Percentiles rank a stretch among this genome's conserved stretches.
Evolutionary conservation across 37 sponge, comb jelly and placozoan species (phyloP).

Genomic region (Spongia lamella): DNA sequence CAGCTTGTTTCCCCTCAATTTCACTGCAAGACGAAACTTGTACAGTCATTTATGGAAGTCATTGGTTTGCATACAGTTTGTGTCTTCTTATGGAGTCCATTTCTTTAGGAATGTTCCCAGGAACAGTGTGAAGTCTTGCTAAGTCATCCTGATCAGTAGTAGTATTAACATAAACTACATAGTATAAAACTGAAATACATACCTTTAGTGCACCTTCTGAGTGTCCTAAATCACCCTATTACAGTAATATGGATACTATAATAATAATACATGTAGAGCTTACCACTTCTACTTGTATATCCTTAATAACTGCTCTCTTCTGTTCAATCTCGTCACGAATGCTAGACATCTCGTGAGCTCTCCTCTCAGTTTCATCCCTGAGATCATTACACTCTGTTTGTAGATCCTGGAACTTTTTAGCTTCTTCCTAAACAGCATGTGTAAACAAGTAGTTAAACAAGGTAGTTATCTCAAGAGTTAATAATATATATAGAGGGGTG

Average conservation of each 20-base stretch:
- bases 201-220: slow-evolving; percentile 13
- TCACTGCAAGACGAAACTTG: slow-evolving; percentile 23
- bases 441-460: slow-evolving; percentile 29
- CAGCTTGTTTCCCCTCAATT: neutral
- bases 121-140: slow-evolving; percentile 20
- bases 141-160: slow-evolving; percentile 26
- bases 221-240: slow-evolving; percentile 10
- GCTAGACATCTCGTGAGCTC: slow-evolving; percentile 35
- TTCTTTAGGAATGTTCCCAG: slow-evolving; percentile 54
- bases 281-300: slow-evolving; percentile 30
- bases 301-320: slow-evolving; percentile 16
- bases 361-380: slow-evolving; percentile 24
- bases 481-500: neutral
- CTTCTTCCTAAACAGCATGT: slow-evolving; percentile 16
- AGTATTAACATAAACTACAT: neutral
- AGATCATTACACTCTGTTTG: slow-evolving; percentile 31
- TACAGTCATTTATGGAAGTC: neutral
- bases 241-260: neutral
- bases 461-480: slow-evolving; percentile 47
- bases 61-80: slow-evolving; percentile 9
- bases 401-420: slow-evolving; percentile 25
- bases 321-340: neutral
- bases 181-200: neutral
- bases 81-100: slow-evolving; percentile 36
- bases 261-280: neutral